Percentiles rank a stretch among this genome's conserved stretches.
phyloP scores from a whole-genome alignment of 2,797 vertebrate genomes.

The Strix occidentalis region DNA sequence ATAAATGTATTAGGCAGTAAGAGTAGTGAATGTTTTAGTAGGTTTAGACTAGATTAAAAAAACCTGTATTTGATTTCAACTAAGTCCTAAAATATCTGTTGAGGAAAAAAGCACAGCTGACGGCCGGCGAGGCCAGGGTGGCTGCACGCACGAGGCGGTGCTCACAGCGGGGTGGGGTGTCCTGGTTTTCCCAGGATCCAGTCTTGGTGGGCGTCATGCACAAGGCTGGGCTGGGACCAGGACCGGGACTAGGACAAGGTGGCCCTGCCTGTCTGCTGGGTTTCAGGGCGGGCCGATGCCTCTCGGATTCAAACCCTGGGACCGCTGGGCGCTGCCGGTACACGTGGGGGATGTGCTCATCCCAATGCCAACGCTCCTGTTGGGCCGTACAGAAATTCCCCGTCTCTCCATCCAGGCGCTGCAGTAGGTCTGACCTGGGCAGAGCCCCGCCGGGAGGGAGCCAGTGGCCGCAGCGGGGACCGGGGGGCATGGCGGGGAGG shows the following conservation, averaged over 20 bases:
- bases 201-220: too few species aligned
- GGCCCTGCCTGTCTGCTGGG: neutral
- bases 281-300: fast-evolving
- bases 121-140: too few species aligned
- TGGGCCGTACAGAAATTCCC: fast-evolving
- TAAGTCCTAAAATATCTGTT: constrained; percentile 60
- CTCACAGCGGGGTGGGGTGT: too few species aligned
- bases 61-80: constrained; percentile 55
- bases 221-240: fast-evolving
- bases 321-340: fast-evolving
- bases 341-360: neutral
- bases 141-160: too few species aligned
- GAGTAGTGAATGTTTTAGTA: constrained; percentile 70
- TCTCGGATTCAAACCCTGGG: fast-evolving
- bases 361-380: too few species aligned
- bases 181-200: fast-evolving
- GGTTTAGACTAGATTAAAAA: constrained; percentile 61
- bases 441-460: neutral
- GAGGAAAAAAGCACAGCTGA: too few species aligned
- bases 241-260: fast-evolving
- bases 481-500: neutral
- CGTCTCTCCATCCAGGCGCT: too few species aligned
- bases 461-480: too few species aligned
- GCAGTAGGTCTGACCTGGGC: neutral
- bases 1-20: constrained; percentile 69